Base-by-base conservation (phyloP, 2,113 vertebrate genomes). In the Cisticola juncidis region DNA sequence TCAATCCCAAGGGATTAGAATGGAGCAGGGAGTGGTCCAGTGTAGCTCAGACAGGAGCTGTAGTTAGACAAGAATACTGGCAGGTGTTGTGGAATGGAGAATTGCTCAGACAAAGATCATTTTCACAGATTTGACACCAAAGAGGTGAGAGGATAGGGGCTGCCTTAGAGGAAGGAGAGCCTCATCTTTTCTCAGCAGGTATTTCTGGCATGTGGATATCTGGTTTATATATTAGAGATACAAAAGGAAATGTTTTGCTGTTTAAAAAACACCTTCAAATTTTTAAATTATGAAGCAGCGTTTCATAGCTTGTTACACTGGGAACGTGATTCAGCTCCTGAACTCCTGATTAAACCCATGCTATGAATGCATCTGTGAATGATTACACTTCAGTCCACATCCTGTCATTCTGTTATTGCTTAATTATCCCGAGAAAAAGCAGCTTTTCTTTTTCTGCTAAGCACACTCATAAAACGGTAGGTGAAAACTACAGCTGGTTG, bases 351-450 rank as follows among this genome's bases (percentile, higher is more conserved):
- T 88, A 38, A 69, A 42, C 88, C 35, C 58, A n/a, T 4, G 8
- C 56, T 81, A 42, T 65, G 62, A 60, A 86, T 47, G 51, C 73
- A 51, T 73, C 68, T 95, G 60, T 94, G 82, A 94, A 61, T 86
- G 64, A 57, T 64, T 88, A 44, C 0, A 0, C 38, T 90, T 73
- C 88, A 91, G 86, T 92, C 86, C 58, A 73, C 45, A 62, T 29
- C 47, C 71, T 92, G 54, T 79, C 54, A 53, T 88, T 78, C 77
- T 68, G 14, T 72, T 95, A 65, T 68, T 95, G 83, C 64, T 77
- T 95, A 95, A 94, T 95, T 95, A 82, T 53, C 77, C 50, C 66
- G 26, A 50, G 68, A 80, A 61, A 72, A 84, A 42, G 25, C 83
- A 88, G 38, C 29, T 57, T 88, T 78, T 47, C 13, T 66, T 58